A percentile compares a stretch with the other conserved stretches of the same genome.
Evolutionary conservation across 2,797 vertebrate species (phyloP).

Genomic region (Alca torda): DNA sequence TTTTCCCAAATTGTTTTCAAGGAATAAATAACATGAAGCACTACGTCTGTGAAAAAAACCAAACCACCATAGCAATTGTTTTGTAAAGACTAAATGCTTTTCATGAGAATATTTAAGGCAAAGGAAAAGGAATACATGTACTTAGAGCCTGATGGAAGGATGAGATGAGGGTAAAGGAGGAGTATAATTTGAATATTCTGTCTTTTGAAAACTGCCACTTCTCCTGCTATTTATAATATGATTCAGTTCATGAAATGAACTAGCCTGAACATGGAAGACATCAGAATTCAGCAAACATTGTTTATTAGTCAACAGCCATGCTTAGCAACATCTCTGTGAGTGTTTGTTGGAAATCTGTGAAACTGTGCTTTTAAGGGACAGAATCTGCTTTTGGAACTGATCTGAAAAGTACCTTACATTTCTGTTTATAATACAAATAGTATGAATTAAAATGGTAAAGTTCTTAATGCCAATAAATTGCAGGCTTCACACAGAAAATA

Average conservation of each 20-base stretch:
- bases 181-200: neutral
- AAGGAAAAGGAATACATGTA: neutral
- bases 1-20: neutral
- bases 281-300: neutral
- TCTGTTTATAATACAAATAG: neutral
- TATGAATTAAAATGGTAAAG: neutral
- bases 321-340: neutral
- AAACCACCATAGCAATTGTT: neutral
- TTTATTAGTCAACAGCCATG: neutral
- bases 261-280: neutral
- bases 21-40: neutral
- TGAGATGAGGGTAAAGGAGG: neutral
- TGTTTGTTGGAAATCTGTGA: neutral
- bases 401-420: neutral
- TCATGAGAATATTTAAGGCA: neutral
- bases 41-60: neutral
- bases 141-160: neutral
- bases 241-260: neutral
- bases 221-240: neutral
- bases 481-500: neutral
- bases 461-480: neutral
- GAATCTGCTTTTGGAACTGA: neutral
- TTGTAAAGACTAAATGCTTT: neutral
- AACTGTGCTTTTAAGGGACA: neutral
- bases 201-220: neutral